phyloP scores from a whole-genome alignment of 2,797 vertebrate species.

The Sebastes hopkinsi region DNA sequence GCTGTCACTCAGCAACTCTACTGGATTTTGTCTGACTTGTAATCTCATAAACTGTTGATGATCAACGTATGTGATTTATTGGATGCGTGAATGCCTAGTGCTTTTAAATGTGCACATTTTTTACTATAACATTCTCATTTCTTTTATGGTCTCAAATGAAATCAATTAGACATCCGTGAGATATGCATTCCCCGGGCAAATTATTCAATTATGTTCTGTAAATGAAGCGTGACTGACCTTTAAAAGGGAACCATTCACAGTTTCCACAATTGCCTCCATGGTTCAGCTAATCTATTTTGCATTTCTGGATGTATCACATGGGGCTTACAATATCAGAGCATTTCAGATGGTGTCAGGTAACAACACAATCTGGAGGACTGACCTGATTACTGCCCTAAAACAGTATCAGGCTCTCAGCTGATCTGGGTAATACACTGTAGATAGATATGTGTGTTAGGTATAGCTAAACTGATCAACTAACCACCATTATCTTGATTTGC shows the following conservation, averaged over 20 bases:
- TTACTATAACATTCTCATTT: not conserved
- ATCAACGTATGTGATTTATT: not conserved
- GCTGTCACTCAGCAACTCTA: conserved; percentile 1
- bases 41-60: not conserved
- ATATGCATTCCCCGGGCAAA: conserved; percentile 20
- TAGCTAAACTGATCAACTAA: not conserved
- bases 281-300: conserved; percentile 29
- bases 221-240: conserved; percentile 55
- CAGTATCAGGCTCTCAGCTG: not conserved
- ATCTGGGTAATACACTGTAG: not conserved
- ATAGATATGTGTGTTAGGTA: not conserved
- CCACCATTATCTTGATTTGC: not conserved
- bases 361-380: not conserved
- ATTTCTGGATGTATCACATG: conserved; percentile 6
- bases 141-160: conserved; percentile 16
- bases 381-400: not conserved
- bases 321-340: conserved; percentile 1
- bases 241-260: conserved; percentile 29
- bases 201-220: conserved; percentile 47
- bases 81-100: not conserved
- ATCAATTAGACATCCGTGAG: conserved; percentile 34
- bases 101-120: not conserved
- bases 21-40: not conserved
- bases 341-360: conserved; percentile 6
- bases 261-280: conserved; percentile 22